These are phyloP conservation scores for Poecilus cupreus DNA, from an alignment of 2,888 invertebrate genomes.

Conservation along the genomic window DNA sequence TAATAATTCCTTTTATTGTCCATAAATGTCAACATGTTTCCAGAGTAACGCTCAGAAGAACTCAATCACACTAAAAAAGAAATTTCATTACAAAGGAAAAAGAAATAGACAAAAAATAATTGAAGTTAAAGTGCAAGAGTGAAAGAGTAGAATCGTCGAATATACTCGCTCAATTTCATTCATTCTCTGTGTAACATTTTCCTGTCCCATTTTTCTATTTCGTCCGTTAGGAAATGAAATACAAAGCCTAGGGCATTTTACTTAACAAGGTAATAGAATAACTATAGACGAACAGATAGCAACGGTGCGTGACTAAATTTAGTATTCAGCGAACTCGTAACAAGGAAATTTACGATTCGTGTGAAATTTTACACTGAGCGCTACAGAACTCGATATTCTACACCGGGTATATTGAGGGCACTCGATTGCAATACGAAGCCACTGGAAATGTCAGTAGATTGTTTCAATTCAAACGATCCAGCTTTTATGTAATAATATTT, in stretches of 20 bases:
- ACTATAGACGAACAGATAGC: constrained; percentile 25
- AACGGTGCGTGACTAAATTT: constrained; percentile 11
- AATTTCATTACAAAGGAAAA: neutral
- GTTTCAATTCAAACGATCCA: too few relatives aligned
- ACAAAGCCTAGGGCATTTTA: neutral
- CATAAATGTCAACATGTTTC: neutral
- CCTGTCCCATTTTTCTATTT: neutral
- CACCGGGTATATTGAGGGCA: neutral
- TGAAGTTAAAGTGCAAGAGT: neutral
- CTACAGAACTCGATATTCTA: neutral
- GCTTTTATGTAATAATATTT: too few relatives aligned
- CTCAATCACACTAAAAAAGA: neutral
- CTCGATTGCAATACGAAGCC: too few relatives aligned
- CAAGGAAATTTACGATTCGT: neutral
- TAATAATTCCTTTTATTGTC: neutral
- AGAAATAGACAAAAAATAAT: neutral
- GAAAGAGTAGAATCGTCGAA: neutral
- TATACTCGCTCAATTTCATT: neutral
- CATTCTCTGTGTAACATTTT: neutral
- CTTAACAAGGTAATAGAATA: constrained; percentile 33
- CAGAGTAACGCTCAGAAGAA: neutral
- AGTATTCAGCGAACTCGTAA: constrained; percentile 21
- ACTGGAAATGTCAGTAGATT: too few relatives aligned
- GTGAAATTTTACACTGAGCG: constrained; percentile 15
- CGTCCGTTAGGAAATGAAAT: neutral